A percentile compares a stretch with the other conserved stretches of the same genome.
Evolutionary conservation across 2,888 invertebrate species (phyloP).

Genomic region (Amiota communis): DNA sequence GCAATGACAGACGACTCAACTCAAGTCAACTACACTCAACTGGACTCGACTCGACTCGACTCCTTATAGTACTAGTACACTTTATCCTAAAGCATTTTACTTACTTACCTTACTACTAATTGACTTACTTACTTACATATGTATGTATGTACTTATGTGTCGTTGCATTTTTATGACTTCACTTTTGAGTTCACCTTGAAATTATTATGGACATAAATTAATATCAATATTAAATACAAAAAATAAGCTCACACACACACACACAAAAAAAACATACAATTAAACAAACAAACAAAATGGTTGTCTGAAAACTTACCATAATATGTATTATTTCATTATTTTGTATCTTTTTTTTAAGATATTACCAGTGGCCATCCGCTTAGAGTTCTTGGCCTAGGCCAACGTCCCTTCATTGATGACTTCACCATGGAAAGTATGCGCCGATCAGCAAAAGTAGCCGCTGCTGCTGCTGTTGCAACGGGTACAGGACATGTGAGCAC

Average conservation of each 20-base stretch:
- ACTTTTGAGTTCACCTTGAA: conserved; percentile 45
- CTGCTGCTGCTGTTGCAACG: conserved; percentile 49
- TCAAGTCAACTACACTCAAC: no score
- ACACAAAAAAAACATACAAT: no score
- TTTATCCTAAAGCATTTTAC: no score
- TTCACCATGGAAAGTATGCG: conserved; percentile 81
- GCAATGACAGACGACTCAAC: no score
- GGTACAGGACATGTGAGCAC: neutral
- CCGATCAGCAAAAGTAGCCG: conserved; percentile 74
- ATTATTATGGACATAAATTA: conserved; percentile 18
- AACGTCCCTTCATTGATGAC: conserved; percentile 80
- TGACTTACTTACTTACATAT: conserved; percentile 26
- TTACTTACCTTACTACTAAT: no score
- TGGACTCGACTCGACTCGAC: no score
- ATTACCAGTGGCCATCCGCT: conserved; percentile 80
- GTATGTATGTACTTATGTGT: conserved; percentile 38
- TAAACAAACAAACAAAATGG: neutral
- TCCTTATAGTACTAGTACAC: no score
- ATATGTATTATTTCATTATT: conserved; percentile 3
- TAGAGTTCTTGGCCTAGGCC: conserved; percentile 82
- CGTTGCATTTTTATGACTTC: conserved; percentile 63
- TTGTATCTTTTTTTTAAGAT: conserved; percentile 68
- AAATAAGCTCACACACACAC: no score
- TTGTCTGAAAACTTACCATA: neutral
- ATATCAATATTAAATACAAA: conserved; percentile 32